A percentile compares a stretch with the other conserved stretches of the same genome.
Evolutionary conservation across 2,888 invertebrate genomes (phyloP).

Genomic region (Phlogophora meticulosa): DNA sequence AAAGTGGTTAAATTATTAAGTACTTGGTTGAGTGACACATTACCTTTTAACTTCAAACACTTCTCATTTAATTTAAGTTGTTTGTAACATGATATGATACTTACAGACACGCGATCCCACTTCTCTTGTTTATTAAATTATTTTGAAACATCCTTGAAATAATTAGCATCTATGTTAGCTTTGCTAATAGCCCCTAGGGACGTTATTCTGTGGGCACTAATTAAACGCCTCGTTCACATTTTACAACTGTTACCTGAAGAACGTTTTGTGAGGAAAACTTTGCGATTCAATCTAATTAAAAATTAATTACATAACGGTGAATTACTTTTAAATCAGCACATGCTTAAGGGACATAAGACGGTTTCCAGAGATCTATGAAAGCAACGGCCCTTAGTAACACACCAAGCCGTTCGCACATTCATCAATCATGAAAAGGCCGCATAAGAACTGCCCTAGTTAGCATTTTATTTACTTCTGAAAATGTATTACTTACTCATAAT

Average conservation of each 20-base stretch:
- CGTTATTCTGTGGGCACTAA: conserved; percentile 7
- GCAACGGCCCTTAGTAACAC: conserved; percentile 41
- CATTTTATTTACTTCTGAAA: conserved; percentile 57
- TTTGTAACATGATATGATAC: conserved; percentile 59
- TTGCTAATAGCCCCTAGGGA: conserved; percentile 6
- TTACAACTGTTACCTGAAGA: conserved; percentile 8
- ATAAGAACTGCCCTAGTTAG: conserved; percentile 39
- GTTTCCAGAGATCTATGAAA: conserved; percentile 40
- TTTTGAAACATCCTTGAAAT: conserved; percentile 38
- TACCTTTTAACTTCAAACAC: conserved; percentile 40
- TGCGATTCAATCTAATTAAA: conserved; percentile 38
- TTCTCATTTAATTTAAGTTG: conserved; percentile 46
- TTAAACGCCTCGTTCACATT: conserved; percentile 4
- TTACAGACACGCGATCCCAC: conserved; percentile 56
- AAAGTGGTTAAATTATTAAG: conserved; percentile 27
- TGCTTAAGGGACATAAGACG: conserved; percentile 20
- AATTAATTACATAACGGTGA: conserved; percentile 3
- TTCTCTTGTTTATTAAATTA: conserved; percentile 33
- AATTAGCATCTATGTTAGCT: conserved; percentile 40
- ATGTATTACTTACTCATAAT: conserved; percentile 56
- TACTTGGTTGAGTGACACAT: neutral
- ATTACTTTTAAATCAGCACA: conserved; percentile 27
- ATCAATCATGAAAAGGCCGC: conserved; percentile 64
- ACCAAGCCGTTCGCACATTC: conserved; percentile 48
- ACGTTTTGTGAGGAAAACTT: conserved; percentile 7